phyloP scores from a whole-genome alignment of 2,888 invertebrate species.

The Balanococcus diminutus region DNA sequence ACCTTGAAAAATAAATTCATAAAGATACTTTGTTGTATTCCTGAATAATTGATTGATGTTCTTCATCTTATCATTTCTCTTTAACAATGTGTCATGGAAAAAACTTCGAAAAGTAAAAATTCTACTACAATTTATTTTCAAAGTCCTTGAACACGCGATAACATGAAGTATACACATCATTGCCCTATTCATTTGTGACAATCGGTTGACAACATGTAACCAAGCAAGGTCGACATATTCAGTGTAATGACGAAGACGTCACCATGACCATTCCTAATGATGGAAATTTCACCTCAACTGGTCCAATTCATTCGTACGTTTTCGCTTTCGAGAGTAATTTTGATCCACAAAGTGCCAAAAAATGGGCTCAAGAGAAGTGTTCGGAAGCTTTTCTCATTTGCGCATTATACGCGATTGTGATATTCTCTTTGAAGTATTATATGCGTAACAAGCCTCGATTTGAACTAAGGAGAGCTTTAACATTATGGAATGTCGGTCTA shows the following conservation, averaged over 20 bases:
- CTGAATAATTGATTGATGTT: no score
- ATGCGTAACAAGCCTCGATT: conserved; percentile 93
- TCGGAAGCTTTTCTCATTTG: conserved; percentile 88
- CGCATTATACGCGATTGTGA: conserved; percentile 89
- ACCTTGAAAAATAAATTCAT: no score
- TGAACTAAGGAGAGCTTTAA: conserved; percentile 74
- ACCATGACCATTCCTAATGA: neutral
- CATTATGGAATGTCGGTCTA: neutral
- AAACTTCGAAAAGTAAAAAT: no score
- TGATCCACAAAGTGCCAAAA: conserved; percentile 83
- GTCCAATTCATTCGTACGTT: conserved; percentile 86
- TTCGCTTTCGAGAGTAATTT: conserved; percentile 96
- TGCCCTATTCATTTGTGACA: no score
- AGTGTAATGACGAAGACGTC: neutral
- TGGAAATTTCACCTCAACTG: neutral
- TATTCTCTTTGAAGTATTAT: conserved; percentile 90
- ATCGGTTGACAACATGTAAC: no score
- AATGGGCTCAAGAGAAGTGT: conserved; percentile 98
- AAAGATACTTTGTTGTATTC: no score
- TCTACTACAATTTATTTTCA: no score
- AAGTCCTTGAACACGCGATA: no score
- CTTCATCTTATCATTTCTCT: no score
- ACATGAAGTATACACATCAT: no score
- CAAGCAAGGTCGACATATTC: no score
- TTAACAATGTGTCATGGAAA: no score